phyloP scores from a whole-genome alignment of 2,888 invertebrate species.

The Odontothrips loti region DNA sequence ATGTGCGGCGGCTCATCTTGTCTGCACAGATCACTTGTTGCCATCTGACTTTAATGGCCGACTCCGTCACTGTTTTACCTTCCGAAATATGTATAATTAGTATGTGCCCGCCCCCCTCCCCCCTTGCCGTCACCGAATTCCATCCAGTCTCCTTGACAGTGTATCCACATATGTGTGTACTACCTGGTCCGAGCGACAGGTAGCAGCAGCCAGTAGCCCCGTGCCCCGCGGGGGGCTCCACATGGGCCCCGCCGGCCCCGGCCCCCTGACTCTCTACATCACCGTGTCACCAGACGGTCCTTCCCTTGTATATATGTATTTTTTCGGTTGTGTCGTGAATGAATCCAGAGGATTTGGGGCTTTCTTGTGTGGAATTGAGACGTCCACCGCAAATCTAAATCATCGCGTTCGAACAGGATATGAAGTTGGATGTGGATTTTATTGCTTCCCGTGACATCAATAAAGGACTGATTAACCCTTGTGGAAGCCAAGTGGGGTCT shows the following conservation, averaged over 20 bases:
- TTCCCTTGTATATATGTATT: background rate
- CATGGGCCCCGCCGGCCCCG: background rate
- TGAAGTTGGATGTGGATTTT: conserved; percentile 10
- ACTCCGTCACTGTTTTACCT: no score
- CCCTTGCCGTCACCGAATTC: no score
- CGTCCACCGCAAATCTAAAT: conserved; percentile 10
- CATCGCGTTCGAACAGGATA: background rate
- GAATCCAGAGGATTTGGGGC: background rate
- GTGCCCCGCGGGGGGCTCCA: background rate
- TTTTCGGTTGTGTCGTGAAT: background rate
- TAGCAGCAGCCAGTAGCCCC: background rate
- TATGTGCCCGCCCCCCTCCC: no score
- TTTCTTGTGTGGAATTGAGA: conserved; percentile 8
- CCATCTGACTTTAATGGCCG: no score
- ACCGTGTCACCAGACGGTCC: background rate
- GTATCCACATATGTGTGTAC: background rate
- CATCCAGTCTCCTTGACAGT: no score
- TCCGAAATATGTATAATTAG: no score
- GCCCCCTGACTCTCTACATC: background rate
- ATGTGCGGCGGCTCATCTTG: no score
- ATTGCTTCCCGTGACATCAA: conserved; percentile 22
- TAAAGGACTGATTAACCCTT: conserved; percentile 25
- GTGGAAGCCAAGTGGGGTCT: conserved; percentile 12
- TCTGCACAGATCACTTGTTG: no score
- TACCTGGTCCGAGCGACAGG: background rate